Evolutionary conservation across 2,113 vertebrate genomes (phyloP), one percentile per base, ranked within the genome.

Genomic region (Athene cunicularia): DNA sequence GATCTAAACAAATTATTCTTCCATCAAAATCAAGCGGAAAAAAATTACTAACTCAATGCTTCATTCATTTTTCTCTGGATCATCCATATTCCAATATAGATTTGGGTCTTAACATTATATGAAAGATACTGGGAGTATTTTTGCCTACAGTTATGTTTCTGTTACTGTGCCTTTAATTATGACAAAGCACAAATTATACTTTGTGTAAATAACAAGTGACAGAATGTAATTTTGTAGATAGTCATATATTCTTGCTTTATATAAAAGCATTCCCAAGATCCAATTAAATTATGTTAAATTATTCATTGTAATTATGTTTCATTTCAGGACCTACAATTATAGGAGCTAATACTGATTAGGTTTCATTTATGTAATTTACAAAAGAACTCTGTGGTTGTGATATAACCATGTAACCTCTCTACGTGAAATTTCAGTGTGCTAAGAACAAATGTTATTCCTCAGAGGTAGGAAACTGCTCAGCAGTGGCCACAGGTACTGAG

Each of bases 251-350:
- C 37, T 91, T 68, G n/a, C 14, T 91, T 92, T 66, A 81, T 63
- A 64, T 37, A 83, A 79, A 96, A 95, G 9, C 67, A 77, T 72
- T 73, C 35, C 50, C 39, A 55, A 74, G 39, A 68, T 76, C 50
- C 50, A 85, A 59, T 93, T 94, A 73, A 90, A 80, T 88, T 86
- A 92, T 90, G 45, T 43, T 93, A 88, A 94, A 82, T 93, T 96
- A 92, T 96, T 97, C 58, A 95, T 89, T 72, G 33, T 37, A 96
- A 86, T 93, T 92, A 89, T 75, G 50, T 50, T 93, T 95, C 58
- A 59, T 70, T 95, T 82, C 73, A 73, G 50, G 59, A 68, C 55
- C 28, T 70, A 70, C 32, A 88, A 35, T 88, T 93, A 60, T 37
- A 80, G 41, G 37, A 62, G 27, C 19, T 95, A 74, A 86, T 86